phyloP scores from a whole-genome alignment of 2,113 vertebrate genomes.

The Callionymus lyra region DNA sequence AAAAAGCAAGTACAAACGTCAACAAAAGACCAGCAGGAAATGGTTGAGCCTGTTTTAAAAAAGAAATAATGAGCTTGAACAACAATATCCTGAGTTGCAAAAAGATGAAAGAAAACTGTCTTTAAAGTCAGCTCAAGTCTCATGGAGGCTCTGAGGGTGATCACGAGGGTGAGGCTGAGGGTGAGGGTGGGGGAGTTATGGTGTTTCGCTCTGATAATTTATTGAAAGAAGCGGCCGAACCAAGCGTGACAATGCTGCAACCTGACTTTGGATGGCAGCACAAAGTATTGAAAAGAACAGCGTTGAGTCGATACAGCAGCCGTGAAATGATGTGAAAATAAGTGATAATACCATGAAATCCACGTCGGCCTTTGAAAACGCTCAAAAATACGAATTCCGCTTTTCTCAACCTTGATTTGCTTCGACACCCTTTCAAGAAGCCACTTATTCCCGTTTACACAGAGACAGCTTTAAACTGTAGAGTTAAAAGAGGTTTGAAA shows the following conservation, averaged over 20 bases:
- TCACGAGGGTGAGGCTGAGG: constrained; percentile 15
- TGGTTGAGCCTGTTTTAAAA: too few relatives aligned
- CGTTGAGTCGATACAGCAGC: constrained; percentile 1
- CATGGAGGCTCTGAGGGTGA: constrained; percentile 33
- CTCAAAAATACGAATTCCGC: constrained; percentile 11
- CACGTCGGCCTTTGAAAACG: constrained; percentile 6
- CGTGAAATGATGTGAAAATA: constrained; percentile 18
- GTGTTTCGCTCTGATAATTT: constrained; percentile 2
- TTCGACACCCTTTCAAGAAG: constrained; percentile 25
- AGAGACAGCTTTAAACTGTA: constrained; percentile 12
- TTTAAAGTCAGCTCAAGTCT: constrained; percentile 36
- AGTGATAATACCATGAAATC: constrained; percentile 16
- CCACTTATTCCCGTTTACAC: constrained; percentile 9
- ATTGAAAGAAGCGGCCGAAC: constrained; percentile 7
- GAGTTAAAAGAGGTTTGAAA: constrained; percentile 16
- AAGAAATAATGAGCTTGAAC: too few relatives aligned
- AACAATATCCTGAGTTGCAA: too few relatives aligned
- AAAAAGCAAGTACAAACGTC: too few relatives aligned
- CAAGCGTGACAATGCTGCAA: constrained; percentile 9
- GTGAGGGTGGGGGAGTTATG: too few relatives aligned
- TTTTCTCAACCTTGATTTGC: constrained; percentile 22
- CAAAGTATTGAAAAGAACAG: too few relatives aligned
- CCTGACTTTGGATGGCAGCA: constrained; percentile 12
- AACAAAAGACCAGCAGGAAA: too few relatives aligned
- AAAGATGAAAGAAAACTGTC: not conserved